Conservation (phyloP, 1,140 invertebrate species). For the Ridgeia piscesae region DNA sequence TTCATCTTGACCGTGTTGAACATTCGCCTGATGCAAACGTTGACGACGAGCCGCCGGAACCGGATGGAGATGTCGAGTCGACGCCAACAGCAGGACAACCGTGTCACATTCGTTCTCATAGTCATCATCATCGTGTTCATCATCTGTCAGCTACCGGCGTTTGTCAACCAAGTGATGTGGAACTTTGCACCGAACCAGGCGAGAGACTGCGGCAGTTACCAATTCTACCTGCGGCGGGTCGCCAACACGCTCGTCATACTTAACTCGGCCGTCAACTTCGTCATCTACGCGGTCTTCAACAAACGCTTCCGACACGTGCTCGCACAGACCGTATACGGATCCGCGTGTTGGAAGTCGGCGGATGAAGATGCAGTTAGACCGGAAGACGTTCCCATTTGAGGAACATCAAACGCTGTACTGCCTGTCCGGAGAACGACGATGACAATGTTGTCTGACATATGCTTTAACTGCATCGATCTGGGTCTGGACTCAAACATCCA, state of each 20-base stretch:
- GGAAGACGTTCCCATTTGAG: neutral
- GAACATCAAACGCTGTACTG: neutral
- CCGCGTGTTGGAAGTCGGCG: too few relatives aligned
- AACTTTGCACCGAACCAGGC: neutral
- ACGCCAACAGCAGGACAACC: conserved; percentile 31
- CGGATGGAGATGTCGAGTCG: conserved; percentile 28
- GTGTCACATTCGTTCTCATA: conserved; percentile 31
- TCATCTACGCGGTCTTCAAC: conserved; percentile 32
- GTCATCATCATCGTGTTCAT: conserved; percentile 31
- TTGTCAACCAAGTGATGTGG: conserved; percentile 30
- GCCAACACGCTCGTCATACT: conserved; percentile 26
- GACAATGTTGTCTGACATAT: too few relatives aligned
- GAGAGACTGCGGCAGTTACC: conserved; percentile 27
- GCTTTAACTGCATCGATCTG: too few relatives aligned
- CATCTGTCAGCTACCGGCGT: conserved; percentile 28
- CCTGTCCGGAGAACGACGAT: too few relatives aligned
- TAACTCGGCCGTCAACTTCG: conserved; percentile 30
- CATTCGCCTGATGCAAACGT: conserved; percentile 27
- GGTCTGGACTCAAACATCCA: too few relatives aligned
- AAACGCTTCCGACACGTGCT: conserved; percentile 27
- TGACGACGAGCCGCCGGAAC: conserved; percentile 24
- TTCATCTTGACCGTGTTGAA: conserved; percentile 26
- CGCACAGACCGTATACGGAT: neutral
- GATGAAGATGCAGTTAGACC: neutral
- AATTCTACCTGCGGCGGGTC: conserved; percentile 27